phyloP scores from a whole-genome alignment of 2,888 invertebrate genomes.

The Exephanes ischioxanthus region DNA sequence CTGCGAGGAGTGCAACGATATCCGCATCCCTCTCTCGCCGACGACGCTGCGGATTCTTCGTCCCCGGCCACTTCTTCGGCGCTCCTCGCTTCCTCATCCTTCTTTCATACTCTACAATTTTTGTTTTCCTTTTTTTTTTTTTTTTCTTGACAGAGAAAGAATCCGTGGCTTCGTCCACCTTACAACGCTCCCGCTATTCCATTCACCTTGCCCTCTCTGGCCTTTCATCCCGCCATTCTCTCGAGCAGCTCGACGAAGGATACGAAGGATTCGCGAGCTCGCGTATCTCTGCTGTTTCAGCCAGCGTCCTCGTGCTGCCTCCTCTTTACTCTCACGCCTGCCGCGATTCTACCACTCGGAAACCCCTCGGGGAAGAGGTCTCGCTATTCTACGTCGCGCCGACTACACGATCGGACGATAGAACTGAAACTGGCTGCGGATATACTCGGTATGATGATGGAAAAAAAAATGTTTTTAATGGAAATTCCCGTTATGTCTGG shows the following conservation, averaged over 20 bases:
- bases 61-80: slow-evolving; percentile 29
- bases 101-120: slow-evolving; percentile 14
- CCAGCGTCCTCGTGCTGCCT: slow-evolving; percentile 32
- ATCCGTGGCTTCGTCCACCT: slow-evolving; percentile 58
- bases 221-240: slow-evolving; percentile 72
- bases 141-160: slow-evolving; percentile 3
- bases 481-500: background rate
- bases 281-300: slow-evolving; percentile 26
- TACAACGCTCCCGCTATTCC: slow-evolving; percentile 65
- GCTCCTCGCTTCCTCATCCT: slow-evolving; percentile 33
- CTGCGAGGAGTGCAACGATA: background rate
- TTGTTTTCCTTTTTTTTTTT: slow-evolving; percentile 12
- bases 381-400: slow-evolving; percentile 38
- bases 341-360: slow-evolving; percentile 23
- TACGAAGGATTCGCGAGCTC: slow-evolving; percentile 68
- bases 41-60: slow-evolving; percentile 26
- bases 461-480: background rate
- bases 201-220: slow-evolving; percentile 70
- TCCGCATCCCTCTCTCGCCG: slow-evolving; percentile 46
- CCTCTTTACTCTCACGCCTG: slow-evolving; percentile 16
- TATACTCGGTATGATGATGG: background rate
- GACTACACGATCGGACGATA: slow-evolving; percentile 47
- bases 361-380: slow-evolving; percentile 24
- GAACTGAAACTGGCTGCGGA: slow-evolving; percentile 43
- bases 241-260: slow-evolving; percentile 68